Evolutionary conservation across 1,140 invertebrate species (phyloP).

Genomic region (Magallana ariakensis): DNA sequence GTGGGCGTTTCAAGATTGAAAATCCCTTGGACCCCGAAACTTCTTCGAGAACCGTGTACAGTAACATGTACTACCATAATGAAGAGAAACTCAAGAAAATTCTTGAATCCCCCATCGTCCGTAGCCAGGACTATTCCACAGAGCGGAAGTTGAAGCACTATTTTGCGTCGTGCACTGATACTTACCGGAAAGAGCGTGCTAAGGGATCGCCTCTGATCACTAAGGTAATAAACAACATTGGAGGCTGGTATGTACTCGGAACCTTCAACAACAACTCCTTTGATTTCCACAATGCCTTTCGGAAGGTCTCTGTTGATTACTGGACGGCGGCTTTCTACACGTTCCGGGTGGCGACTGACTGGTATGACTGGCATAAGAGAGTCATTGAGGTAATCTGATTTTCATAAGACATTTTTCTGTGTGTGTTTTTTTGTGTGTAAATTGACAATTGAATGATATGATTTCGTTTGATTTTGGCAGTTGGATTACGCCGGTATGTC

Average conservation of each 20-base stretch:
- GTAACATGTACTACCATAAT: conserved; percentile 68
- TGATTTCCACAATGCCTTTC: conserved; percentile 66
- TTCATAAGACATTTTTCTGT: not conserved
- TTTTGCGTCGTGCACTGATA: conserved; percentile 72
- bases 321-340: conserved; percentile 74
- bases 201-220: conserved; percentile 69
- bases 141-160: conserved; percentile 75
- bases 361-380: conserved; percentile 57
- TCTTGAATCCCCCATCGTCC: conserved; percentile 60
- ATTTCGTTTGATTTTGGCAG: conserved; percentile 63
- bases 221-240: conserved; percentile 65
- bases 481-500: conserved; percentile 81
- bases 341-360: conserved; percentile 62
- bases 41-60: conserved; percentile 58
- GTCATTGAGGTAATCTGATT: conserved; percentile 67
- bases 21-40: conserved; percentile 64
- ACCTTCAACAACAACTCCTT: conserved; percentile 60
- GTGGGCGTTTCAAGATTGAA: conserved; percentile 75
- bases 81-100: conserved; percentile 66
- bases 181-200: conserved; percentile 65
- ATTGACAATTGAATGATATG: not conserved
- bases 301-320: conserved; percentile 71
- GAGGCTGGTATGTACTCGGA: conserved; percentile 73
- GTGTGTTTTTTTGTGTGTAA: not conserved
- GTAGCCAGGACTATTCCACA: conserved; percentile 62